Conservation (phyloP, 2,797 vertebrate genomes). For the Cyclura pinguis region DNA sequence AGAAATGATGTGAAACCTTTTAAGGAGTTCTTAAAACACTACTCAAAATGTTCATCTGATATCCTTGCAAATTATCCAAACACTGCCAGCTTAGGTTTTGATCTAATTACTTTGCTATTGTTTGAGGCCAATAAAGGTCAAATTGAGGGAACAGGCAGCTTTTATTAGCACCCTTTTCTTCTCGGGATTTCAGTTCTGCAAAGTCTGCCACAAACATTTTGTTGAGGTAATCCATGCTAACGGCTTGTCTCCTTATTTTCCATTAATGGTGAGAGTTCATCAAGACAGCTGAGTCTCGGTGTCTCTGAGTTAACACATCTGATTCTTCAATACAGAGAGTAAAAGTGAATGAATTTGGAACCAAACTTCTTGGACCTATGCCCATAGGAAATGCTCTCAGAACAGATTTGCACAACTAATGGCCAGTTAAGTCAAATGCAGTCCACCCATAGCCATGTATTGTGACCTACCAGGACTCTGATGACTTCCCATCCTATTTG, state of each 20-base stretch:
- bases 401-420: neutral
- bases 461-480: neutral
- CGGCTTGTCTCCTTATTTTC: neutral
- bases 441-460: neutral
- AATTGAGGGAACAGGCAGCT: slow-evolving; percentile 15
- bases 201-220: neutral
- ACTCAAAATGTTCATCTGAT: slow-evolving; percentile 35
- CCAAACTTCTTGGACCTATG: neutral
- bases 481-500: neutral
- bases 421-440: neutral
- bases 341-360: neutral
- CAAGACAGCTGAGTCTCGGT: neutral
- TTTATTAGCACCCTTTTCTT: neutral
- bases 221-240: neutral
- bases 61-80: slow-evolving; percentile 32
- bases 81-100: slow-evolving; percentile 15
- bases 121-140: slow-evolving; percentile 27
- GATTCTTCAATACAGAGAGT: neutral
- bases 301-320: slow-evolving; percentile 3
- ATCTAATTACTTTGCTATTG: slow-evolving; percentile 23
- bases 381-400: neutral
- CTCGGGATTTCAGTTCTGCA: neutral
- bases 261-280: neutral
- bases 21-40: slow-evolving; percentile 29
- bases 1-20: slow-evolving; percentile 15